Percentiles rank a stretch among this genome's conserved stretches.
These are phyloP conservation scores for Dryococelus australis DNA, from an alignment of 2,888 invertebrate species.

Conservation along the genomic window DNA sequence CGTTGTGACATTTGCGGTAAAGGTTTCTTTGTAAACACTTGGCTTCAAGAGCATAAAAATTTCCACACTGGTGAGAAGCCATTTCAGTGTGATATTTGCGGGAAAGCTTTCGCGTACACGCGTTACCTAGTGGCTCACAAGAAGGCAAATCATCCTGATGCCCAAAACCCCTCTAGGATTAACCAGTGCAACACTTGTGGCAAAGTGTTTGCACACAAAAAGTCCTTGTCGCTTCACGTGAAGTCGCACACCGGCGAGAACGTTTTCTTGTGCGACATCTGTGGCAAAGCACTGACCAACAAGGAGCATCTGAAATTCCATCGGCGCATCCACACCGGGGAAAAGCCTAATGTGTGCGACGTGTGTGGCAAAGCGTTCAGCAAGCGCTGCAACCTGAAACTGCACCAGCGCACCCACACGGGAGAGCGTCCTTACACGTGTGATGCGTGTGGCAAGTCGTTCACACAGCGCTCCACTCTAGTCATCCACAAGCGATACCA, in stretches of 20 bases:
- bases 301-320: slow-evolving; percentile 65
- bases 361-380: slow-evolving; percentile 61
- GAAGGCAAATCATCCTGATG: slow-evolving; percentile 55
- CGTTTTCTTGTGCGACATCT: slow-evolving; percentile 42
- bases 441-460: slow-evolving; percentile 61
- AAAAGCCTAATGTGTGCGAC: slow-evolving; percentile 63
- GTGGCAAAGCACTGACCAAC: slow-evolving; percentile 58
- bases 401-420: slow-evolving; percentile 61
- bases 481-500: slow-evolving; percentile 62
- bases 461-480: slow-evolving; percentile 62
- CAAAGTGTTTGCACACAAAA: slow-evolving; percentile 43
- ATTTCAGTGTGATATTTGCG: slow-evolving; percentile 64
- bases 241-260: slow-evolving; percentile 50
- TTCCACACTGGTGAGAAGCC: slow-evolving; percentile 65
- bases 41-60: slow-evolving; percentile 65
- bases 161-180: slow-evolving; percentile 51
- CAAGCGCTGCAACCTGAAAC: slow-evolving; percentile 58
- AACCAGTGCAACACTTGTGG: slow-evolving; percentile 59
- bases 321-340: slow-evolving; percentile 63
- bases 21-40: slow-evolving; percentile 63
- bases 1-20: slow-evolving; percentile 65
- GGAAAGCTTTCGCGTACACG: slow-evolving; percentile 53
- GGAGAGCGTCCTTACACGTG: slow-evolving; percentile 63
- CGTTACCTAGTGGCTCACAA: slow-evolving; percentile 57
- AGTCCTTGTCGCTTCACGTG: slow-evolving; percentile 40